Evolutionary conservation across 2,113 vertebrate genomes (phyloP), one percentile per base, ranked within the genome.

Genomic region (Gallinago undulata): DNA sequence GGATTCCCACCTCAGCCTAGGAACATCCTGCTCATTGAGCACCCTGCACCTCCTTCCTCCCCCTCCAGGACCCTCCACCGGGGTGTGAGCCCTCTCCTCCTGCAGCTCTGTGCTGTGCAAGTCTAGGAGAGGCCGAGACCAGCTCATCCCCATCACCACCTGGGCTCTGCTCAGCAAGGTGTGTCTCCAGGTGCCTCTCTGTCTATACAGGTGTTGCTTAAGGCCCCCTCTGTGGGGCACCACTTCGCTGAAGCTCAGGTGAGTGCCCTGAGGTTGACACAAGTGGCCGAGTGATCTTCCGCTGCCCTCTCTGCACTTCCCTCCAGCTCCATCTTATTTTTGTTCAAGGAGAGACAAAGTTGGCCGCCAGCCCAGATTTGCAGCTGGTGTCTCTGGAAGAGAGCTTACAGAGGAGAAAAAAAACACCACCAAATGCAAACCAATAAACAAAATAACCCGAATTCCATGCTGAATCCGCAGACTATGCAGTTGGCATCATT

Each of bases 301-400:
- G 0, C 62, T 93, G 85, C 33, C 90, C 56, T 60, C 62, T 45
- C 68, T n/a, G 30, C 48, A 45, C 57, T 78, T 93, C 63, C 48
- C 57, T 37, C 53, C 45, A 68, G 66, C 51, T 88, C 76, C 6
- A 3, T 64, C 75, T 91, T 87, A 87, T 80, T 96, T 96, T 93
- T 91, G 78, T 82, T 89, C 90, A 93, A 94, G 86, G 60, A 94
- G 76, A 95, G 83, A 72, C 9, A 41, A 87, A 89, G 43, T 68
- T 97, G 95, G 96, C 93, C 81, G 72, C 43, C 0, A 4, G 85
- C 95, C 96, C 50, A 60, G 79, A 86, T 95, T 84, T 96, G 96
- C 96, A 96, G 94, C 93, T 96, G 96, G 56, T 93, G 83, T 90
- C 90, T 96, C 73, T 70, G 74, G 72, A 80, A 96, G 82, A 94